Evolutionary conservation across 2,888 invertebrate species (phyloP).

Genomic region (Rhogogaster chlorosoma): DNA sequence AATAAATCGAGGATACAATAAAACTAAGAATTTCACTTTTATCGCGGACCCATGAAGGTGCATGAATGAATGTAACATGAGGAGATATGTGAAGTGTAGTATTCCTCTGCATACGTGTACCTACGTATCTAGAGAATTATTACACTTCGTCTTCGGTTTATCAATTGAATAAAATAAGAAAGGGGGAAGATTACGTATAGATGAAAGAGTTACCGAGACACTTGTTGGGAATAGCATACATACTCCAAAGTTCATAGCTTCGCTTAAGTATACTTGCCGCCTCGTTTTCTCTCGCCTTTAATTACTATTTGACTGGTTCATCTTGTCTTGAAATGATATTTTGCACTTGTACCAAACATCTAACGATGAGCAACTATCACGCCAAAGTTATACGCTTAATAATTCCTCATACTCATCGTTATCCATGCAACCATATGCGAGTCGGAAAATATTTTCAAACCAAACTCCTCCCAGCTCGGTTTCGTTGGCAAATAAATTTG

Average conservation of each 20-base stretch:
- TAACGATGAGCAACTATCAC: background rate
- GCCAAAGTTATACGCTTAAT: background rate
- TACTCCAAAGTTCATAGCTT: background rate
- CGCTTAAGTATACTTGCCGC: background rate
- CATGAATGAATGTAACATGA: background rate
- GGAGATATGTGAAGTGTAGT: background rate
- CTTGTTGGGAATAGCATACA: background rate
- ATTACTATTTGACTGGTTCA: background rate
- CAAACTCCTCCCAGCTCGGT: background rate
- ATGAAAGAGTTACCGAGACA: background rate
- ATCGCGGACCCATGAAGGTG: background rate
- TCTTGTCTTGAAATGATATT: background rate
- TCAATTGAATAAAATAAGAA: background rate
- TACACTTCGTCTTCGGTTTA: too few relatives aligned
- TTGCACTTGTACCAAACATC: background rate
- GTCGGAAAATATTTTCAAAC: background rate
- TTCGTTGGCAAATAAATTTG: background rate
- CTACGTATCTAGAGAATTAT: too few relatives aligned
- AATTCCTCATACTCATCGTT: background rate
- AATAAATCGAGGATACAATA: constrained; percentile 11
- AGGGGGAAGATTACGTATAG: background rate
- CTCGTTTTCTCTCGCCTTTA: background rate
- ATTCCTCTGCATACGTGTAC: too few relatives aligned
- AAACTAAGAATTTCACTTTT: background rate
- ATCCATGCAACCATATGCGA: background rate